Conservation (phyloP, 2,113 vertebrate genomes). For the Nyctereutes procyonoides region DNA sequence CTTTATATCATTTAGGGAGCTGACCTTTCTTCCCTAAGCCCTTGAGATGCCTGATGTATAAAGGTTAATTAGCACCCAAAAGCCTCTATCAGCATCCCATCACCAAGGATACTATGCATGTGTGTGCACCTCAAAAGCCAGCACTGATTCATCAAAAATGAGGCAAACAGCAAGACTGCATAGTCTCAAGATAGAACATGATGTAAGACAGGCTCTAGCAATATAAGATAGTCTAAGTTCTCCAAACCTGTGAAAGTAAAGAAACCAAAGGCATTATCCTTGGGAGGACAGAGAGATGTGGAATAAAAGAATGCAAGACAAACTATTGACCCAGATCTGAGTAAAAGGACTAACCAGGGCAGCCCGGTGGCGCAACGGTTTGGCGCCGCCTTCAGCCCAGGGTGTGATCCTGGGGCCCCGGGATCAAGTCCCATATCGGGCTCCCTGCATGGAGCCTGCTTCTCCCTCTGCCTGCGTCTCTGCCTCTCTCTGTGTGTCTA, state of each 20-base stretch:
- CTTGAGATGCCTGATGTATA: neutral
- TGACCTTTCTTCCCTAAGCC: neutral
- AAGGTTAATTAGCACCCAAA: constrained; percentile 45
- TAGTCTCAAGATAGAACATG: neutral
- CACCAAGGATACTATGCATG: constrained; percentile 27
- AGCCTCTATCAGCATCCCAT: neutral
- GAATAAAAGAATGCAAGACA: neutral
- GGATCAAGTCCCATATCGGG: too few relatives aligned
- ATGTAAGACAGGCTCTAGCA: neutral
- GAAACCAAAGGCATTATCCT: neutral
- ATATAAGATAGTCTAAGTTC: neutral
- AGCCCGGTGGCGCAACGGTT: too few relatives aligned
- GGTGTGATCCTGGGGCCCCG: too few relatives aligned
- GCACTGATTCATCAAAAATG: constrained; percentile 19
- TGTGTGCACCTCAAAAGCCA: constrained; percentile 30
- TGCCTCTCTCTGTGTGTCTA: too few relatives aligned
- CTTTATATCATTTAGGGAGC: neutral
- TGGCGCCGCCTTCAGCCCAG: too few relatives aligned
- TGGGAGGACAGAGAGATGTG: neutral
- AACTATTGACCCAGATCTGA: neutral
- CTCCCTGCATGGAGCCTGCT: too few relatives aligned
- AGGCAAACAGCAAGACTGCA: neutral
- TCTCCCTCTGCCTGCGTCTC: too few relatives aligned
- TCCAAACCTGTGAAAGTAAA: neutral
- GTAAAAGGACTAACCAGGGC: neutral